Base-by-base conservation (phyloP, 2,113 vertebrate genomes). In the Chionis minor region DNA sequence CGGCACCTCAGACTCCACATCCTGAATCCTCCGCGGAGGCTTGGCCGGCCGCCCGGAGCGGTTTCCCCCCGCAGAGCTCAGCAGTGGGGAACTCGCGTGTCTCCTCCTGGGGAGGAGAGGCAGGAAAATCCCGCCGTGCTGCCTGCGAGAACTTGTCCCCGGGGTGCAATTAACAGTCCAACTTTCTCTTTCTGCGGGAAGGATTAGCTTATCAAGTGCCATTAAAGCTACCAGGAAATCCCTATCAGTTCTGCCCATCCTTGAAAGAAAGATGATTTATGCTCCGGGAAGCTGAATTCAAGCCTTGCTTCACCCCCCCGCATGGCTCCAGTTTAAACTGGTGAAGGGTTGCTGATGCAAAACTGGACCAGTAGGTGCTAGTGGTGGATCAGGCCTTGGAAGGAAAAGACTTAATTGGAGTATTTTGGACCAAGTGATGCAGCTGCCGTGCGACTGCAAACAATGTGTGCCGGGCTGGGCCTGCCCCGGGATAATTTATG, bases 1-100 rank as follows among this genome's bases (percentile, higher is more conserved):
- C 8, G 42, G 44, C 23, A 13, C 9, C 38, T 47, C 33, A 21
- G 28, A 1, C 6, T 38, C 35, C 23, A n/a, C 4, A 1, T 3
- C 54, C 42, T 6, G 28, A 12, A 10, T 10, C 38, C 62, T 32
- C 17, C 0, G 4, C 4, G 16, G 13, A 14, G 9, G 19, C 33
- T 35, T 2, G 32, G 59, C 5, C 3, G 1, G 24, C n/a, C 2
- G 15, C 35, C 55, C 2, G 0, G 2, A 2, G 38, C 0, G 2
- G 5, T n/a, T 75, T 45, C 6, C n/a, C 51, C n/a, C 18, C 0
- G 73, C 30, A 35, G 45, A 61, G 2, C 59, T 67, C 8, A 8
- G 51, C 3, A 2, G 4, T 2, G 11, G 65, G 89, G 49, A 73
- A 19, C 30, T 52, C 44, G 3, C 1, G 6, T 20, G 47, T 12